These are phyloP conservation scores for Petrolisthes manimaculis DNA, from an alignment of 2,888 invertebrate genomes.

Conservation along the genomic window DNA sequence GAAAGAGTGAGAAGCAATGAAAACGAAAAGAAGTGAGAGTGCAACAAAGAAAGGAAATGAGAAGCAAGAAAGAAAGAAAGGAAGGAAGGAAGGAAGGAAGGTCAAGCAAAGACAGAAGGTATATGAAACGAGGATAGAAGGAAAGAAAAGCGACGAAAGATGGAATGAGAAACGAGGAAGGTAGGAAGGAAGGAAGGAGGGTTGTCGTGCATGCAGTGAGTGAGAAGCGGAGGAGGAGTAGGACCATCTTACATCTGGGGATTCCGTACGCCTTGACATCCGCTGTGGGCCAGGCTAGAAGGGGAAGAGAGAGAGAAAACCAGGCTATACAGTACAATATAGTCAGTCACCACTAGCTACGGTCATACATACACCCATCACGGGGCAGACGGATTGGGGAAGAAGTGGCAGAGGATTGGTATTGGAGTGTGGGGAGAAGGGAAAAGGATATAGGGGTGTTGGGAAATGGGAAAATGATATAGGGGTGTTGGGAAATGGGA, in stretches of 20 bases:
- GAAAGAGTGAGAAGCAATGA: background rate
- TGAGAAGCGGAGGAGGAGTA: background rate
- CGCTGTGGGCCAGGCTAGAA: conserved; percentile 50
- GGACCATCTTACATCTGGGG: conserved; percentile 50
- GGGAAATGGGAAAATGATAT: background rate
- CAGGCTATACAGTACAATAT: no score
- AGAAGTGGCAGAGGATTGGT: background rate
- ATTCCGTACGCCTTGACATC: conserved; percentile 58
- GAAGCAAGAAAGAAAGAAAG: background rate
- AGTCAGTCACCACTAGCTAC: no score
- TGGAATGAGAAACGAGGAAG: background rate
- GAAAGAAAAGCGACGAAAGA: background rate
- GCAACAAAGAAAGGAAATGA: no score
- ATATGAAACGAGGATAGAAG: background rate
- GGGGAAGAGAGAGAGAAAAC: background rate
- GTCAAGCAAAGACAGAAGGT: background rate
- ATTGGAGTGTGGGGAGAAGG: background rate
- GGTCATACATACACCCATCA: no score
- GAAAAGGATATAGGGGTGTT: background rate
- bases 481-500: background rate
- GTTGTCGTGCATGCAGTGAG: background rate
- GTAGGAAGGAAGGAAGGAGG: background rate
- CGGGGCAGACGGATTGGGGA: background rate
- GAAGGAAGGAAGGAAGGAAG: background rate
- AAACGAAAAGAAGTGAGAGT: background rate